These are phyloP conservation scores for Andrena praecox DNA, from an alignment of 2,888 invertebrate genomes.

Conservation along the genomic window DNA sequence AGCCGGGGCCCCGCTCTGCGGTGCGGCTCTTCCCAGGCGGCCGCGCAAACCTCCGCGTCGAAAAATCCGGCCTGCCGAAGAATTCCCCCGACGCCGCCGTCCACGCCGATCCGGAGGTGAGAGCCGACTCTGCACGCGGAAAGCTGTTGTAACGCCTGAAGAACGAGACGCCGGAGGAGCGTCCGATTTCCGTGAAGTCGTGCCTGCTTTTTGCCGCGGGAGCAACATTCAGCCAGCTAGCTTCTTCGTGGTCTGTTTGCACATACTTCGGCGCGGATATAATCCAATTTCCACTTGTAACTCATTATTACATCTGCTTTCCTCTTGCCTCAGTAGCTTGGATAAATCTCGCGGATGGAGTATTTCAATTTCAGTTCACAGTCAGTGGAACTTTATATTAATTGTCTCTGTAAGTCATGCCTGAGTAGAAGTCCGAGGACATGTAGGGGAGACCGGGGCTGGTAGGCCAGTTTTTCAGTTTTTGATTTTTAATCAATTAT, in stretches of 20 bases:
- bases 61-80: background rate
- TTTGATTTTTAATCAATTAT: too few relatives aligned
- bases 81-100: background rate
- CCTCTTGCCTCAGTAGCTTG: too few relatives aligned
- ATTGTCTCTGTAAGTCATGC: too few relatives aligned
- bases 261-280: background rate
- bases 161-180: background rate
- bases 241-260: background rate
- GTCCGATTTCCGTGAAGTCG: background rate
- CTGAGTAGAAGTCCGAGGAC: too few relatives aligned
- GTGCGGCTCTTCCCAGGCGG: background rate
- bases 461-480: too few relatives aligned
- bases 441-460: too few relatives aligned
- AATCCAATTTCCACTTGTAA: too few relatives aligned
- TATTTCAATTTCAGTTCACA: too few relatives aligned
- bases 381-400: too few relatives aligned
- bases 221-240: background rate
- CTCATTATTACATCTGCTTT: too few relatives aligned
- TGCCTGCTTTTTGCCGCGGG: background rate
- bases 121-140: background rate
- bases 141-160: background rate
- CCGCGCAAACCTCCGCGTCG: background rate
- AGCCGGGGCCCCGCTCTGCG: conserved; percentile 19
- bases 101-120: background rate
- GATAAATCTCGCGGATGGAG: too few relatives aligned